Conservation (phyloP, 1,140 invertebrate species). For the Spodoptera frugiperda region DNA sequence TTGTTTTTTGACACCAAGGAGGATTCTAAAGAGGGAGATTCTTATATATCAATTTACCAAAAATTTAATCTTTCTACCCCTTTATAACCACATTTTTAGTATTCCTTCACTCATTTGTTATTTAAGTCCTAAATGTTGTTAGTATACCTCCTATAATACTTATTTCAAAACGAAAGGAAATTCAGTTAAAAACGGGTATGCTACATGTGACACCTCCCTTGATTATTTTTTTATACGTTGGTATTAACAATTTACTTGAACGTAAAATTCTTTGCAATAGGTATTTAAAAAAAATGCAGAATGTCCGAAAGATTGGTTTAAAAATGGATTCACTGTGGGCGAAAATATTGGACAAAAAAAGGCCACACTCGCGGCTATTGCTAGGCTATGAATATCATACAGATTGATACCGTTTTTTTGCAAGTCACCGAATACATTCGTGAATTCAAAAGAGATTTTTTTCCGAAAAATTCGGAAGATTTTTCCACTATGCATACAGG, state of each 20-base stretch:
- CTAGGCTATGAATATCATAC: slow-evolving; percentile 6
- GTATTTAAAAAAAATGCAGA: not conserved
- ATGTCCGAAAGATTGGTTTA: not conserved
- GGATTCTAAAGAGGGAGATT: no score
- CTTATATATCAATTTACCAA: no score
- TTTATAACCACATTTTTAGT: no score
- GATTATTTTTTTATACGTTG: not conserved
- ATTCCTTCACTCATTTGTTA: no score
- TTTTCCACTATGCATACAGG: not conserved
- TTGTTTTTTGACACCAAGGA: no score
- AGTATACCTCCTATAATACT: no score
- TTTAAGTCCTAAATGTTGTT: no score
- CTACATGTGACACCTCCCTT: not conserved
- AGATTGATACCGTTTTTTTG: slow-evolving; percentile 4
- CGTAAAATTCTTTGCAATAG: no score
- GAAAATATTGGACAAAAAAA: slow-evolving; percentile 4
- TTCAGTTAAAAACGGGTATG: no score
- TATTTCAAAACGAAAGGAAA: no score
- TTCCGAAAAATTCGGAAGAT: not conserved
- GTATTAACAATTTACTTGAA: not conserved
- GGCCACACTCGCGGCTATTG: not conserved
- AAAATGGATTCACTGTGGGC: not conserved
- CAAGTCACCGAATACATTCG: slow-evolving; percentile 16
- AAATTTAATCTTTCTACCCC: no score
- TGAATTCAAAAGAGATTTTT: slow-evolving; percentile 5